Base-by-base conservation (phyloP, 2,888 invertebrate genomes). In the Drosophila setosimentum region DNA sequence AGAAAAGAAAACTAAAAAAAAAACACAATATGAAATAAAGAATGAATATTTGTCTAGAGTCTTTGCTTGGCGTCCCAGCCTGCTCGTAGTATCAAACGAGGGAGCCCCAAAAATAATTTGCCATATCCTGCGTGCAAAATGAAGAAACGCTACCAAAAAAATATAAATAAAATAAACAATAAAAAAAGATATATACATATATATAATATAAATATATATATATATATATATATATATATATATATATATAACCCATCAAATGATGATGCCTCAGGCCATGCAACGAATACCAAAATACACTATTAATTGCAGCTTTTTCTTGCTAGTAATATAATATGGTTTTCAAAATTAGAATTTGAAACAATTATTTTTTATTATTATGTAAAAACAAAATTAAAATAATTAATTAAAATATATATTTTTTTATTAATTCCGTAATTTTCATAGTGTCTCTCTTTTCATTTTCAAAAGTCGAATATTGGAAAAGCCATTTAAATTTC, bases 101-200 rank as follows among this genome's bases (percentile, higher is more conserved):
- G 82, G 73, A 73, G 76, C 67, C 61, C 61, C 76, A 49, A 67
- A 67, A 50, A 81, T 79, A 85, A 88, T 85, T 86, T 83, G 83
- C 86, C 87, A 83, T 81, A 87, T 86, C 89, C 88, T 88, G 85
- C 61, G 59, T 58, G 61, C 76, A 18, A 54, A 60, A 59, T 37
- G 37, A 21, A 55, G 50, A 59, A 73, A 42, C 13, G 27, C 58
- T n/a, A n/a, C n/a, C n/a, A 37, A 32, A 6, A 0, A 33, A 33
- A 33, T 3, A 13, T 5, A 16, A 7, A 29, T 6, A 5, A 2
- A 49, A 51, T 48, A 40, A 37, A 58, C 2, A 27, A 16, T 7
- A 7, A 2, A n/a, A n/a, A n/a, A n/a, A n/a, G n/a, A n/a, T n/a
- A 18, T 13, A 10, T 32, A 40, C 3, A 35, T 35, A 49, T n/a